Conservation (phyloP, 1,140 invertebrate species). For the Bombus waltoni region DNA sequence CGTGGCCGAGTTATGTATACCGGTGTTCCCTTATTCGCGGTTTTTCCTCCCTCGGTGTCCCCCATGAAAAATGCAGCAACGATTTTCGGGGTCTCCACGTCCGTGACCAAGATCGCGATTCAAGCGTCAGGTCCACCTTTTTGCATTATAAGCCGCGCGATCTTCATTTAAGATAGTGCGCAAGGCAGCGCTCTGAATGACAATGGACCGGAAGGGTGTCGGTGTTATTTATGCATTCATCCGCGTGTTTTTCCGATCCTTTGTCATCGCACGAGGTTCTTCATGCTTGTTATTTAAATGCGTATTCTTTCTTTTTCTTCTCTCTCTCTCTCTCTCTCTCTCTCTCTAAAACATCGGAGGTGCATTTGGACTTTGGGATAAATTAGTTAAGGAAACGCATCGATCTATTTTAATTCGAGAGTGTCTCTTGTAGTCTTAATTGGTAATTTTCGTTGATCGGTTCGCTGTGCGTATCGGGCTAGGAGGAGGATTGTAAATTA, state of each 20-base stretch:
- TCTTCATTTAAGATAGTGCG: constrained; percentile 13
- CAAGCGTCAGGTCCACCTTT: background rate
- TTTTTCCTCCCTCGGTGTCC: too few species aligned
- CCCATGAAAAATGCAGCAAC: constrained; percentile 27
- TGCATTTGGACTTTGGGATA: background rate
- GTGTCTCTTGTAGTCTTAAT: background rate
- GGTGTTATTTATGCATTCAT: constrained; percentile 18
- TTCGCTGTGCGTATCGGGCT: background rate
- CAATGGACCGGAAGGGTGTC: constrained; percentile 28
- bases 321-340: background rate
- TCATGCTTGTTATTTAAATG: constrained; percentile 13
- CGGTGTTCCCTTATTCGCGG: background rate
- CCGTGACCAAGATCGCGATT: constrained; percentile 33
- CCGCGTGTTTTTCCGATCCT: background rate
- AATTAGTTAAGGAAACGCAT: background rate
- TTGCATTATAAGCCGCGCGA: constrained; percentile 4
- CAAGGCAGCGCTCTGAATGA: constrained; percentile 13
- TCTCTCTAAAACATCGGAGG: background rate
- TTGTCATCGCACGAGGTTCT: background rate
- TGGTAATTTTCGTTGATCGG: background rate
- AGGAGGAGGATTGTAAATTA: background rate
- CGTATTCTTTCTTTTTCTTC: background rate
- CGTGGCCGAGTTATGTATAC: constrained; percentile 16
- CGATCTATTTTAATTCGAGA: too few species aligned
- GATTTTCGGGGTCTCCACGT: constrained; percentile 12